A percentile compares a stretch with the other conserved stretches of the same genome.
These are phyloP conservation scores for Eptesicus fuscus DNA, from an alignment of 2,113 vertebrate genomes.

Conservation along the genomic window DNA sequence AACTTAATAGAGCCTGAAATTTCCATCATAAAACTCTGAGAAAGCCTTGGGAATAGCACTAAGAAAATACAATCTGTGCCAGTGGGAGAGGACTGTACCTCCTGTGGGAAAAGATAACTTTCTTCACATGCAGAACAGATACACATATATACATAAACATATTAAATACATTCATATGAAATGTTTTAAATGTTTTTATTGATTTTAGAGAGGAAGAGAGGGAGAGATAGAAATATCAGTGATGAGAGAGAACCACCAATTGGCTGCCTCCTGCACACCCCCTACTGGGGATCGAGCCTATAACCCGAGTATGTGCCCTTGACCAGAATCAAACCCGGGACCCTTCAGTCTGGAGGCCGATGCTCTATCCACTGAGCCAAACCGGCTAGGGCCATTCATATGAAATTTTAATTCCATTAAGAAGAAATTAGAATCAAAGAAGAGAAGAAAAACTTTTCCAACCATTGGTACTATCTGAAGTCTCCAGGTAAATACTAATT, in stretches of 20 bases:
- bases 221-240: too few relatives aligned
- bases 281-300: too few relatives aligned
- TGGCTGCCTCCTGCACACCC: too few relatives aligned
- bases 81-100: not conserved
- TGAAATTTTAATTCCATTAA: slow-evolving; percentile 28
- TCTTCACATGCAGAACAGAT: not conserved
- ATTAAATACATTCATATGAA: not conserved
- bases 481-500: slow-evolving; percentile 22
- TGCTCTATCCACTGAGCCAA: too few relatives aligned
- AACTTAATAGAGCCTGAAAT: not conserved
- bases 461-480: not conserved
- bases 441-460: not conserved
- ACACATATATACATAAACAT: not conserved
- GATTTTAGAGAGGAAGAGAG: too few relatives aligned
- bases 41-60: not conserved
- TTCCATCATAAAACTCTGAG: slow-evolving; percentile 17
- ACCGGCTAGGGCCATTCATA: not conserved
- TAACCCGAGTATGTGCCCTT: too few relatives aligned
- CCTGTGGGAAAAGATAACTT: not conserved
- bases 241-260: too few relatives aligned
- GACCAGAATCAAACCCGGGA: too few relatives aligned
- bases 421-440: slow-evolving; percentile 2
- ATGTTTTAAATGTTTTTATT: not conserved
- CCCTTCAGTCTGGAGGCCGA: too few relatives aligned
- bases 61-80: not conserved